These are phyloP conservation scores for Microchrysa polita DNA, from an alignment of 2,888 invertebrate genomes.

Conservation along the genomic window DNA sequence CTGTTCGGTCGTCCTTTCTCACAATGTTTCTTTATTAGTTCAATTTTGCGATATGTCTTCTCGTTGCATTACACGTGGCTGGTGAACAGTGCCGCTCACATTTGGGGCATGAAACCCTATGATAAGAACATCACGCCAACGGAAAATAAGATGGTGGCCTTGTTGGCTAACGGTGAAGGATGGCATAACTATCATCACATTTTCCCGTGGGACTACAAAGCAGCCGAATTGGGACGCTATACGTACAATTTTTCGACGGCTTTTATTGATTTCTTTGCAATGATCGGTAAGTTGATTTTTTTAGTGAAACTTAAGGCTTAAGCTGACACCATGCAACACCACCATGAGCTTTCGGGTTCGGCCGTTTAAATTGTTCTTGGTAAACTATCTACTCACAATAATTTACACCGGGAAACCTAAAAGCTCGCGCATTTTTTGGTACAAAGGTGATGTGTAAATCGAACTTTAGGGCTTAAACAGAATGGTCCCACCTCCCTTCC, in stretches of 20 bases:
- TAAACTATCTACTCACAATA: too few species aligned
- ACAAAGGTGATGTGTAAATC: too few species aligned
- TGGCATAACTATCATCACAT: slow-evolving; percentile 92
- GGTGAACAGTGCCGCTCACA: slow-evolving; percentile 93
- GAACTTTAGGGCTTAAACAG: too few species aligned
- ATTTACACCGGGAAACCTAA: too few species aligned
- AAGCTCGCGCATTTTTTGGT: too few species aligned
- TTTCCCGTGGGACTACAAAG: slow-evolving; percentile 85
- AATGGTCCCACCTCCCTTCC: too few species aligned
- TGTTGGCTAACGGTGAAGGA: slow-evolving; percentile 78
- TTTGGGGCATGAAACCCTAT: slow-evolving; percentile 90
- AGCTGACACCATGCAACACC: too few species aligned
- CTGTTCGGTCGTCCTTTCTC: slow-evolving; percentile 79
- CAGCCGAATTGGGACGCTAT: slow-evolving; percentile 76
- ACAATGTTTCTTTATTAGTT: slow-evolving; percentile 79
- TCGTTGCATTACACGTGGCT: slow-evolving; percentile 90
- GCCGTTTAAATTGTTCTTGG: too few species aligned
- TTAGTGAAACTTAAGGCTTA: too few species aligned
- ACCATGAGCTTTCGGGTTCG: too few species aligned
- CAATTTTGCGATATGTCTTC: slow-evolving; percentile 79
- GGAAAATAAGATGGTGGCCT: slow-evolving; percentile 74
- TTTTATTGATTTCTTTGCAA: slow-evolving; percentile 74
- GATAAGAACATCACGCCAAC: slow-evolving; percentile 79
- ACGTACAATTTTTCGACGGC: slow-evolving; percentile 72
- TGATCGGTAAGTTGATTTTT: slow-evolving; percentile 68